Evolutionary conservation across 1,140 invertebrate species (phyloP), one percentile per base, ranked within the genome.

Genomic region (Drosophila bocqueti): DNA sequence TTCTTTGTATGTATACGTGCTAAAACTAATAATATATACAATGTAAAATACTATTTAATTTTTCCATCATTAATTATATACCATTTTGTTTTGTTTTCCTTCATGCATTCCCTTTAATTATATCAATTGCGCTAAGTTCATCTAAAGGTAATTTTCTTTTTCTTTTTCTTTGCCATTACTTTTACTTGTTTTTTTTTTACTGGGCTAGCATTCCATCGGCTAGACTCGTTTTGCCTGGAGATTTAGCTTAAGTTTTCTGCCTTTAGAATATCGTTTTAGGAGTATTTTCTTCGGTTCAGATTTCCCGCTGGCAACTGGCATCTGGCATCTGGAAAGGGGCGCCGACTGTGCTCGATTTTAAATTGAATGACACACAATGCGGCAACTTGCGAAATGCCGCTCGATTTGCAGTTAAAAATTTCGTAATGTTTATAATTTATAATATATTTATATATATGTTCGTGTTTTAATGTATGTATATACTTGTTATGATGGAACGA

Each of bases 401-500:
- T 63, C 55, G 64, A 62, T 65, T 86, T 65, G 50, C 83, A 91
- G 69, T 86, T 90, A 86, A 83, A 86, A 91, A 42, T 79, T 67
- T 74, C 59, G 64, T 81, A 85, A 75, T 79, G 59, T 81, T 66
- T 89, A 74, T 83, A 73, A 73, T 50, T 77, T 66, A 68, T 66
- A 68, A 76, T 79, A 76, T 79, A 60, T 79, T 62, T 60, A 46
- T 80, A 50, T 82, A 49, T 69, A 47, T 87, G 59, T 77, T 77
- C 21, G 67, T 73, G 76, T 75, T 49, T 72, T 61, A 67, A 74
- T 91, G 68, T 82, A 60, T 81, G 55, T 84, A 80, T 91, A 79
- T 86, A 89, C 73, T 83, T 87, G 83, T 91, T 91, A 92, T 92
- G 91, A 91, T 92, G 91, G 91, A 92, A 92, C 91, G 91, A 92